phyloP scores from a whole-genome alignment of 2,888 invertebrate species.

The Hoplodrina blanda region DNA sequence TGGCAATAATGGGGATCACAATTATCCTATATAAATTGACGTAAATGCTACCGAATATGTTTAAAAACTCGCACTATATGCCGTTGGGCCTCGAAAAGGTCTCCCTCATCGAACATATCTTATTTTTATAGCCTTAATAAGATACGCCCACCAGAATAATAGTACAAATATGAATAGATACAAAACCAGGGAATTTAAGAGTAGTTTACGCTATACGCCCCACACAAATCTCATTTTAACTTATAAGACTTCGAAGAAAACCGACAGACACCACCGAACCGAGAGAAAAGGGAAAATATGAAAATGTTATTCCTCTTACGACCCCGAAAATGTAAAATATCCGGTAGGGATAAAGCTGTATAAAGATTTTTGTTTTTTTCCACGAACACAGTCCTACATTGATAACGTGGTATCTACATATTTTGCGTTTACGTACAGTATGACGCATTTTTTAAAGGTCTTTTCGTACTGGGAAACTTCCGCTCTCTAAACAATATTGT shows the following conservation, averaged over 20 bases:
- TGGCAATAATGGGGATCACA: too few species aligned
- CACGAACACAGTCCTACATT: slow-evolving; percentile 58
- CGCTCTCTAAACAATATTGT: slow-evolving; percentile 19
- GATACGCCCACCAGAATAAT: background rate
- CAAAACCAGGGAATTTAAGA: background rate
- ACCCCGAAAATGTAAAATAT: slow-evolving; percentile 66
- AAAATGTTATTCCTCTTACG: slow-evolving; percentile 66
- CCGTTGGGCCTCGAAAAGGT: too few species aligned
- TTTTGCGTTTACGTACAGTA: slow-evolving; percentile 54
- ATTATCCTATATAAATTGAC: too few species aligned
- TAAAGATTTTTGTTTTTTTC: slow-evolving; percentile 61
- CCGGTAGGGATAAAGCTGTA: slow-evolving; percentile 58
- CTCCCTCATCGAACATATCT: background rate
- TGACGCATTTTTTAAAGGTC: slow-evolving; percentile 38
- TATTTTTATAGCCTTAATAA: background rate
- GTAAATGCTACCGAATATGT: too few species aligned
- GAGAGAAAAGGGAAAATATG: slow-evolving; percentile 58
- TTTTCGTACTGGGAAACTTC: slow-evolving; percentile 19
- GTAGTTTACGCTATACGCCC: slow-evolving; percentile 23
- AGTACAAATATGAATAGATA: background rate
- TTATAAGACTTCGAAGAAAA: slow-evolving; percentile 32
- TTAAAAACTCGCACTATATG: too few species aligned
- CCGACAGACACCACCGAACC: slow-evolving; percentile 37
- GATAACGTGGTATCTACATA: slow-evolving; percentile 63
- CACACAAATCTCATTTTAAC: slow-evolving; percentile 40